Evolutionary conservation across 30 jellyfish, hydroid and myxozoan species (phyloP).

Genomic region (Turritopsis dohrnii): DNA sequence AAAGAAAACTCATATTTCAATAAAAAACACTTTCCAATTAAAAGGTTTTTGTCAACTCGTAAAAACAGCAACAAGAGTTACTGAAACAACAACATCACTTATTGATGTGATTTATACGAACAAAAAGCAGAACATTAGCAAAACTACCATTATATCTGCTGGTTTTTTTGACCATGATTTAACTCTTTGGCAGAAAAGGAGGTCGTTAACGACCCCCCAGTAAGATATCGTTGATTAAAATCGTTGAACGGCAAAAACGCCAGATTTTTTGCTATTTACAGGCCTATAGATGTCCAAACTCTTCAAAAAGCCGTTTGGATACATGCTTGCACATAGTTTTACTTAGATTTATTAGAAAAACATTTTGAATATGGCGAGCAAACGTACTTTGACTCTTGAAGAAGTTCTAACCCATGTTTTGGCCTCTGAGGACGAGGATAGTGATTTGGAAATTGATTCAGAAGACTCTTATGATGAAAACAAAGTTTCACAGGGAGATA

Average conservation of each 20-base stretch:
- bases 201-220: neutral
- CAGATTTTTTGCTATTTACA: neutral
- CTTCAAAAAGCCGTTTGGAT: neutral
- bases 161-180: no score
- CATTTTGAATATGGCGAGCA: neutral
- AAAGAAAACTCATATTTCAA: no score
- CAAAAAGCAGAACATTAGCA: no score
- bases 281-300: neutral
- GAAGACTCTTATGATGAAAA: constrained; percentile 1
- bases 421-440: constrained; percentile 5
- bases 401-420: constrained; percentile 10
- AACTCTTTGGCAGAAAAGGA: neutral
- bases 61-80: no score
- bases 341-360: neutral
- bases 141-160: no score
- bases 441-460: neutral
- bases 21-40: no score
- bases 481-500: neutral
- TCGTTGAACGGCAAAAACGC: neutral
- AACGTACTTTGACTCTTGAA: neutral
- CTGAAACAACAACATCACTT: no score
- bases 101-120: no score
- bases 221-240: no score
- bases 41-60: no score
- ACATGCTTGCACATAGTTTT: neutral